phyloP scores from a whole-genome alignment of 2,888 invertebrate species.

The Torymus texanus region DNA sequence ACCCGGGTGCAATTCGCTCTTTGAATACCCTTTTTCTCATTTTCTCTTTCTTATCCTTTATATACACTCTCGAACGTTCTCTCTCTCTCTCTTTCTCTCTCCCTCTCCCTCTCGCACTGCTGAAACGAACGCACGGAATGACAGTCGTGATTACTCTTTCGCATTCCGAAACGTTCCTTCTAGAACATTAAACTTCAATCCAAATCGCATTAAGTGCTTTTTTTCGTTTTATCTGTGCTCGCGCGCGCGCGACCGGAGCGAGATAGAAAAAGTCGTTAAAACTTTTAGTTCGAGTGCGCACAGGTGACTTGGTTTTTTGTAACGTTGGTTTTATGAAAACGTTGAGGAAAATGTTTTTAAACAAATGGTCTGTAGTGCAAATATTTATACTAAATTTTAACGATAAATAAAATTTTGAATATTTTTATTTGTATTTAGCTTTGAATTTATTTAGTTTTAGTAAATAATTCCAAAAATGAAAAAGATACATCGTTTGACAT shows the following conservation, averaged over 20 bases:
- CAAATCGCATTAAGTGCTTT: conserved; percentile 51
- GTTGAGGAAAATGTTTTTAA: neutral
- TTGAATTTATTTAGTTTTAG: too few species aligned
- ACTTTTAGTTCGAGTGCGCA: conserved; percentile 9
- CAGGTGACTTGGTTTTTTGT: neutral
- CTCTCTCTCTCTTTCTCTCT: conserved; percentile 4
- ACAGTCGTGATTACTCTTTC: conserved; percentile 64
- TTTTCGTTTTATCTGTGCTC: conserved; percentile 34
- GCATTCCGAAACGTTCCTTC: conserved; percentile 64
- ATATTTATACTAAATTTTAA: too few species aligned
- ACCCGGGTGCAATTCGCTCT: conserved; percentile 46
- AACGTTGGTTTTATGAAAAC: neutral
- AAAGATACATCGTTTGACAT: too few species aligned
- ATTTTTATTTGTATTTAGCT: too few species aligned
- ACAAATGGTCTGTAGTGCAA: too few species aligned
- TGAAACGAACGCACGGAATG: conserved; percentile 59
- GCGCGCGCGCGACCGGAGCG: neutral
- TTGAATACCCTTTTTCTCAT: conserved; percentile 52
- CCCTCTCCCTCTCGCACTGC: conserved; percentile 8
- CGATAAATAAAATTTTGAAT: too few species aligned
- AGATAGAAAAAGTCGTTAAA: conserved; percentile 46
- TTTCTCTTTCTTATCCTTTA: conserved; percentile 52
- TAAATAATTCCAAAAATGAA: too few species aligned
- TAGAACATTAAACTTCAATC: conserved; percentile 55
- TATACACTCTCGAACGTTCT: conserved; percentile 13